phyloP scores from a whole-genome alignment of 1,140 invertebrate genomes.

The Pseudomyrmex pallidus region DNA sequence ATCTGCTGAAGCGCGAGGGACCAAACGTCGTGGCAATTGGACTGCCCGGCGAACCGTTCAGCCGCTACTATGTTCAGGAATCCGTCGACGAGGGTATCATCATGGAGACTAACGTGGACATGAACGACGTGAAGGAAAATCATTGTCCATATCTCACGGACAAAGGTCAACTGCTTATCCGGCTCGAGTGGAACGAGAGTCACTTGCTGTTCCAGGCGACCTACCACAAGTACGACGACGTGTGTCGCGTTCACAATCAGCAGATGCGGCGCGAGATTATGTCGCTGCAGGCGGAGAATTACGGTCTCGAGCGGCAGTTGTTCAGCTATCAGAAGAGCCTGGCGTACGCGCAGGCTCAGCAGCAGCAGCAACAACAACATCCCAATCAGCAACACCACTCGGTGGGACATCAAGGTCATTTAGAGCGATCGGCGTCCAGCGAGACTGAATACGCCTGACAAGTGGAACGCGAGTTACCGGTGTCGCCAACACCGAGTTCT shows the following conservation, averaged over 20 bases:
- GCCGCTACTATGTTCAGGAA: slow-evolving; percentile 94
- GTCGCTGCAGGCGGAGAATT: slow-evolving; percentile 94
- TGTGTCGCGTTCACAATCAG: slow-evolving; percentile 93
- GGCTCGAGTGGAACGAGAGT: slow-evolving; percentile 94
- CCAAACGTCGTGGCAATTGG: slow-evolving; percentile 87
- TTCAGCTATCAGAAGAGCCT: slow-evolving; percentile 95
- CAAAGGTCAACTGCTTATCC: slow-evolving; percentile 91
- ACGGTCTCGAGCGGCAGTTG: slow-evolving; percentile 93
- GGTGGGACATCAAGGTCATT: slow-evolving; percentile 78
- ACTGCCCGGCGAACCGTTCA: slow-evolving; percentile 91
- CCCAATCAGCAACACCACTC: slow-evolving; percentile 79
- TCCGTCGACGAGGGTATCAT: slow-evolving; percentile 93
- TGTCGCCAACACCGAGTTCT: slow-evolving; percentile 40
- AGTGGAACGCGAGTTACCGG: slow-evolving; percentile 72
- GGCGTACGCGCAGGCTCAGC: slow-evolving; percentile 89
- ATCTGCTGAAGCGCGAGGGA: slow-evolving; percentile 87
- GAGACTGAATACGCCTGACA: slow-evolving; percentile 91
- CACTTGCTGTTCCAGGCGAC: slow-evolving; percentile 94
- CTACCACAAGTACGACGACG: slow-evolving; percentile 95
- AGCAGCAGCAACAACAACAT: slow-evolving; percentile 82
- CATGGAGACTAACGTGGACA: slow-evolving; percentile 92
- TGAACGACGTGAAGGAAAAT: slow-evolving; percentile 92
- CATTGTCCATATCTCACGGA: slow-evolving; percentile 91
- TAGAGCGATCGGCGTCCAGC: slow-evolving; percentile 88
- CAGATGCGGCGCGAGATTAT: slow-evolving; percentile 95